These are phyloP conservation scores for Progne subis DNA, from an alignment of 2,113 vertebrate species.

Conservation along the genomic window DNA sequence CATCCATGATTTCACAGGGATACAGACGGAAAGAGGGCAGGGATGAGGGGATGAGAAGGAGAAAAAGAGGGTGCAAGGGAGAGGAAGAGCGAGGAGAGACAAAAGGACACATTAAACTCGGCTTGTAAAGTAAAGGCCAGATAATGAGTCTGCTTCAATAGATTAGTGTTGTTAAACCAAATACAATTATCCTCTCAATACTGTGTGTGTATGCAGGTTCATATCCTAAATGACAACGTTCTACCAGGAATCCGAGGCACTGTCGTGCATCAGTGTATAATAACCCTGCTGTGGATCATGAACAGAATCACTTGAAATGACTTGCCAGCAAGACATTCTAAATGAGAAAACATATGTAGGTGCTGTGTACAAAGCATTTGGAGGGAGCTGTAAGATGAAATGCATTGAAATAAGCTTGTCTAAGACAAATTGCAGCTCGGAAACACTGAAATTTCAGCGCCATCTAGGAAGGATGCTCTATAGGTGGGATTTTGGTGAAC, in stretches of 20 bases:
- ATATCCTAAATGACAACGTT: background rate
- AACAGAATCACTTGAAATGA: slow-evolving; percentile 51
- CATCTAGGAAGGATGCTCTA: background rate
- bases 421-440: slow-evolving; percentile 15
- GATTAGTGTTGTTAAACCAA: slow-evolving; percentile 13
- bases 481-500: slow-evolving; percentile 32
- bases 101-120: slow-evolving; percentile 5
- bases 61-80: background rate
- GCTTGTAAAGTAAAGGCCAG: background rate
- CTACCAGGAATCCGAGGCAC: background rate
- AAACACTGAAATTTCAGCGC: slow-evolving; percentile 28
- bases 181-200: background rate
- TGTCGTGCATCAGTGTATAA: background rate
- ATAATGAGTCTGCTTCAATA: slow-evolving; percentile 19
- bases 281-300: background rate
- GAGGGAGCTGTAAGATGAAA: slow-evolving; percentile 42
- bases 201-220: background rate
- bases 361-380: slow-evolving; percentile 10
- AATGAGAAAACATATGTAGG: slow-evolving; percentile 28
- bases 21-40: background rate
- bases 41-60: background rate
- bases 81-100: background rate
- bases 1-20: background rate
- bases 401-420: slow-evolving; percentile 44
- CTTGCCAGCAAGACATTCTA: slow-evolving; percentile 30